Evolutionary conservation across 1,140 invertebrate species (phyloP), one percentile per base, ranked within the genome.

Genomic region (Musca domestica): DNA sequence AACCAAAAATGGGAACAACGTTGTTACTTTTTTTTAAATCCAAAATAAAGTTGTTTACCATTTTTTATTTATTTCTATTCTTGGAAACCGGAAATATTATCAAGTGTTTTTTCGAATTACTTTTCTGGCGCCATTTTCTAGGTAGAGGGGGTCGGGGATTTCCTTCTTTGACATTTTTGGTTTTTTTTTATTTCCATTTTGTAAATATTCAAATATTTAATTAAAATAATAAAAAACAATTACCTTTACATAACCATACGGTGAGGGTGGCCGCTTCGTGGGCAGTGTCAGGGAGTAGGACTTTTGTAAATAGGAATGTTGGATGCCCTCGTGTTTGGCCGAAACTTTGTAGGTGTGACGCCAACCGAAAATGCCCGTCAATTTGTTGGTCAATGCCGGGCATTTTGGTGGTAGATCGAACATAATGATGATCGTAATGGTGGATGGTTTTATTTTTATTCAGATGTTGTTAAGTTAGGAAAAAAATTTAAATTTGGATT

Each of bases 321-420:
- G 81, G 61, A 90, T 84, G 71, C 86, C 86, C 76, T 87, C 86
- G 74, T 92, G 90, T 68, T 89, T 82, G 74, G 90, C 89, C 74
- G 90, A 87, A 68, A 92, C 89, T 61, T 90, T 88, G 78, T 92
- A 92, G 41, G 88, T 91, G 75, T 91, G 89, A 69, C 89, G 83
- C 88, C 90, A 91, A 47, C 88, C 88, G 71, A 91, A 91, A 51
- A 91, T 79, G 64, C 89, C 85, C 72, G 89, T 87, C 68, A 92
- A 72, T 80, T 91, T 91, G 74, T 90, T 89, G 9, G 89, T 88
- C 69, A 91, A 86, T 70, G 86, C 86, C 52, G 85, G 82, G 75
- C 87, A 87, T 72, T 84, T 84, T 77, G 75, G 82, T 80, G 74
- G 81, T 67, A 79, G 72, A 68, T 80, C 78, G 58, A 81, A 80